A percentile compares a stretch with the other conserved stretches of the same genome.
Evolutionary conservation across 1,140 invertebrate species (phyloP).

Genomic region (Homarus americanus): DNA sequence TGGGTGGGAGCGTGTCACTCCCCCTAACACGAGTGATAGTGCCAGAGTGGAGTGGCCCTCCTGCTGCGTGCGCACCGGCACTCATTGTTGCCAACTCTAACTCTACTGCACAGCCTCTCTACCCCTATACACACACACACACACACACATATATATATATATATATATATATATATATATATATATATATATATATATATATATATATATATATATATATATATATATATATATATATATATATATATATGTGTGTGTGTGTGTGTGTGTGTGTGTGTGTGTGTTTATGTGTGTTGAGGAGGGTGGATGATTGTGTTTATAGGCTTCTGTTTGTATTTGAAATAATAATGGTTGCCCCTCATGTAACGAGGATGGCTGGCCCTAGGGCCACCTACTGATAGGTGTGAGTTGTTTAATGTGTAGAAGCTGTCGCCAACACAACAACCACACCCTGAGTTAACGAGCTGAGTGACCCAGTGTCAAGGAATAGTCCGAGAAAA

Average conservation of each 20-base stretch:
- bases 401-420: no score
- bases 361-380: no score
- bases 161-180: no score
- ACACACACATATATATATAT: constrained; percentile 10
- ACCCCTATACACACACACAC: constrained; percentile 13
- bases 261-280: constrained; percentile 20
- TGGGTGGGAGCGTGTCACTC: background rate
- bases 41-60: background rate
- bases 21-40: background rate
- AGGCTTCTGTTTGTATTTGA: no score
- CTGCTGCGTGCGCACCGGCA: background rate
- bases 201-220: background rate
- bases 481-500: no score
- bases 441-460: no score
- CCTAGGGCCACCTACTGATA: no score
- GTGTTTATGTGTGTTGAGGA: background rate
- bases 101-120: background rate
- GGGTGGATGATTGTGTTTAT: no score
- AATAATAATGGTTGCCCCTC: no score
- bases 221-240: constrained; percentile 11
- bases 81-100: background rate
- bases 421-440: no score
- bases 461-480: no score
- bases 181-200: no score
- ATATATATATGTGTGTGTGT: constrained; percentile 29